Evolutionary conservation across 2,888 invertebrate genomes (phyloP).

Genomic region (Exocentrus adspersus): DNA sequence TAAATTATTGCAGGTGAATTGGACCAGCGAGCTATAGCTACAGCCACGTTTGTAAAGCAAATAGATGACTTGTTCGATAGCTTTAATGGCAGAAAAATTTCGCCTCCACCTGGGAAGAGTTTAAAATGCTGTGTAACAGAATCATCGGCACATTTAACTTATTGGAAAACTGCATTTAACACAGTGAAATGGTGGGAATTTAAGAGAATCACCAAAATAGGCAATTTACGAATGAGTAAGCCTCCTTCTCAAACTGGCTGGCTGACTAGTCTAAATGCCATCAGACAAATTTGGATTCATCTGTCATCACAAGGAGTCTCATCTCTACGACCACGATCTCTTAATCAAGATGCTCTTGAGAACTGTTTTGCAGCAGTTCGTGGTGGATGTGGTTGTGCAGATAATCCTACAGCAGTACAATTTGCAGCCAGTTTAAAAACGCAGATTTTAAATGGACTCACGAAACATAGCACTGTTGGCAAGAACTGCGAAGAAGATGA

Average conservation of each 20-base stretch:
- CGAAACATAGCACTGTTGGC: slow-evolving; percentile 1
- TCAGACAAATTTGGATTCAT: slow-evolving; percentile 29
- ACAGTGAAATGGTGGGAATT: slow-evolving; percentile 21
- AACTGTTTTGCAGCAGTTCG: slow-evolving; percentile 30
- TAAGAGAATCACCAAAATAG: slow-evolving; percentile 22
- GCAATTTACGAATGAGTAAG: slow-evolving; percentile 23
- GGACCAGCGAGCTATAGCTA: slow-evolving; percentile 30
- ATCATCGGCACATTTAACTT: slow-evolving; percentile 25
- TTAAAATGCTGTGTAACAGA: slow-evolving; percentile 31
- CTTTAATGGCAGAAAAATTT: slow-evolving; percentile 32
- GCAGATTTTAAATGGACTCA: slow-evolving; percentile 31
- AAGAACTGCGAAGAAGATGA: slow-evolving; percentile 27
- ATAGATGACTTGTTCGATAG: slow-evolving; percentile 47
- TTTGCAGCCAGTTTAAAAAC: slow-evolving; percentile 32
- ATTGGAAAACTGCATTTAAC: slow-evolving; percentile 21
- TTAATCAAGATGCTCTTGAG: slow-evolving; percentile 26
- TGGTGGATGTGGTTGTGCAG: slow-evolving; percentile 28
- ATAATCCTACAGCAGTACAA: slow-evolving; percentile 25
- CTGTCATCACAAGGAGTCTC: not conserved
- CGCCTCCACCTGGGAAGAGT: slow-evolving; percentile 29
- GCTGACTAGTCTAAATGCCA: slow-evolving; percentile 31
- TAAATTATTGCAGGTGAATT: not conserved
- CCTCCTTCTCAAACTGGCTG: slow-evolving; percentile 39
- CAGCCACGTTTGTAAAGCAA: slow-evolving; percentile 37
- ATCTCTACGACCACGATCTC: not conserved